Evolutionary conservation across 2,888 invertebrate genomes (phyloP), one percentile per base, ranked within the genome.

Genomic region (Aphodius granarius): DNA sequence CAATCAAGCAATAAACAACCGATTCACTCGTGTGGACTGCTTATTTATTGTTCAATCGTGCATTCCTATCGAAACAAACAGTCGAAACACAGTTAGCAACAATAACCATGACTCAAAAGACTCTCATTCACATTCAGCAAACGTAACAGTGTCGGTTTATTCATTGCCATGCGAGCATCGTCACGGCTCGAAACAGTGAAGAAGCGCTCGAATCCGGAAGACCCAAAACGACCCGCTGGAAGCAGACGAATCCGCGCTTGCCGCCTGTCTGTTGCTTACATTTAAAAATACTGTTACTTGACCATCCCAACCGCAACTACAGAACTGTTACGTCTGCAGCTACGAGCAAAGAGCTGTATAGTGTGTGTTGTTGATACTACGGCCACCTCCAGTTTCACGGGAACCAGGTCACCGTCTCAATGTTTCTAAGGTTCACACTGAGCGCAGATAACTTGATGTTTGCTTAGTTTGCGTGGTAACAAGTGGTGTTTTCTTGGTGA

Each of bases 261-360:
- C 43, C 43, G 43, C 43, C 43, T 43, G 43, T 43, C n/a, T n/a
- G n/a, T n/a, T n/a, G 43, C 43, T 43, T 3, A 43, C 43, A 43
- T 43, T 68, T 20, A 68, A 68, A 68, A 68, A 68, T 68, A 68
- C 68, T 68, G 68, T 68, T 68, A 68, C 68, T 15, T 68, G 68
- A 68, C 68, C 68, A 22, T 68, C 22, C 68, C 22, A 21, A 20
- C n/a, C 13, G 20, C 22, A 68, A 68, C 68, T 18, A 19, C 20
- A 19, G 19, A 66, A n/a, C 68, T 20, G 68, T 19, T 68, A 22
- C 68, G 68, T 2, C 21, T 20, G 22, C 20, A 16, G 68, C 22
- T 22, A 68, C 20, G 68, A 22, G 5, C n/a, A 1, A 13, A 43
- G 43, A 43, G 43, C 6, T 9, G 43, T 43, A 9, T 6, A 9